Evolutionary conservation across 2,888 invertebrate genomes (phyloP), one percentile per base, ranked within the genome.

Genomic region (Melieria crassipennis): DNA sequence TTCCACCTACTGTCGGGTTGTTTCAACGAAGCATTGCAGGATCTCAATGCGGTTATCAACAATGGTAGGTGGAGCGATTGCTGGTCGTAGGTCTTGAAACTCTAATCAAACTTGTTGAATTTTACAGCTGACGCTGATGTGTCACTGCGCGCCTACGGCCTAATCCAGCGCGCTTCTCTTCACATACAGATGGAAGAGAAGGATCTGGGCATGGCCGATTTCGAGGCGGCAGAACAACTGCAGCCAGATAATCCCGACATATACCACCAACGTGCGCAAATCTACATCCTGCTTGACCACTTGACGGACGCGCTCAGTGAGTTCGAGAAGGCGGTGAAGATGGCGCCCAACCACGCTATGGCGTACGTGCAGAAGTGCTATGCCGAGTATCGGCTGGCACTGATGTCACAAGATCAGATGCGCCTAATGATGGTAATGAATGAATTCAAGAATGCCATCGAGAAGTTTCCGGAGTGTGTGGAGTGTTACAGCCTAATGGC

Each of bases 251-350:
- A 94, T 85, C 91, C 94, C 42, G 98, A 98, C 85, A 91, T 98
- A 67, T 98, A 94, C 86, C 96, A 97, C 85, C 97, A 98, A 82
- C 89, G 97, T 75, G 98, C 97, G 65, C 91, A 98, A 91, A 93
- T 97, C 7, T 91, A 94, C 83, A 88, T 98, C 75, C 87, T 97
- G 63, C 87, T 95, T 81, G 96, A 96, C 71, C 91, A 92, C 78
- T 89, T 95, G 79, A 91, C 93, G 63, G 92, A 93, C 77, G 97
- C 98, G 0, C 90, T 93, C 69, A 85, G 88, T 13, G 95, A 98
- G 86, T 96, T 97, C 87, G 90, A 93, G 65, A 93, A 91, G 82
- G 94, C 96, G 46, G 92, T 95, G 5, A 89, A 91, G 78, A 87
- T 97, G 45, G 94, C 94, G 81, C 95, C 97, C 3, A 88, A 93